phyloP scores from a whole-genome alignment of 2,797 vertebrate species.

The Melanotaenia maccullochi region DNA sequence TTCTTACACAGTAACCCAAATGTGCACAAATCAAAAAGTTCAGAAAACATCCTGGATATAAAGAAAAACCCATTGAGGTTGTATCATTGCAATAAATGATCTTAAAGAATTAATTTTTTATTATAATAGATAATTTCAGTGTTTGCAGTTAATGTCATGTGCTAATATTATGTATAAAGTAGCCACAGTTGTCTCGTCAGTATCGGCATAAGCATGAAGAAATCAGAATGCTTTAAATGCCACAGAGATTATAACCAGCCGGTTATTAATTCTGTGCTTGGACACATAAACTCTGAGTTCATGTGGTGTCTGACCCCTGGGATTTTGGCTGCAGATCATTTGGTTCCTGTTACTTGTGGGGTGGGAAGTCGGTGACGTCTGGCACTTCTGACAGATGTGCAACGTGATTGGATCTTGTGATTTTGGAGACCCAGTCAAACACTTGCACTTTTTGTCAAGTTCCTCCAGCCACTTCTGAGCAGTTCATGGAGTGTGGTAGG shows the following conservation, averaged over 20 bases:
- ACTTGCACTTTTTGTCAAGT: background rate
- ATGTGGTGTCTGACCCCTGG: background rate
- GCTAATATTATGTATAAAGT: background rate
- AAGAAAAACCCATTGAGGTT: too few relatives aligned
- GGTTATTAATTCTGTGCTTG: background rate
- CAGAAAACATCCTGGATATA: too few relatives aligned
- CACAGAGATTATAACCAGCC: background rate
- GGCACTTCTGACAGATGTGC: background rate
- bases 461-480: background rate
- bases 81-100: too few relatives aligned
- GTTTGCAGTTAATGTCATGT: background rate
- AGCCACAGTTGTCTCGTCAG: background rate
- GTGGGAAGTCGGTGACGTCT: background rate
- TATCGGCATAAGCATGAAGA: background rate
- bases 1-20: background rate
- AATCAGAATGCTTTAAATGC: background rate
- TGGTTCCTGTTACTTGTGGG: background rate
- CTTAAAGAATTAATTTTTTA: too few relatives aligned
- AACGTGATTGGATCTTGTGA: background rate
- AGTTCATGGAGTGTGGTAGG: background rate
- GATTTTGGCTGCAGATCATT: background rate
- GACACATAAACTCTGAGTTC: background rate
- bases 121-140: background rate
- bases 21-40: background rate
- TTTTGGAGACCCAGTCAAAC: background rate